Conservation (phyloP, 1,140 invertebrate species). For the Mesaphorura yosii region DNA sequence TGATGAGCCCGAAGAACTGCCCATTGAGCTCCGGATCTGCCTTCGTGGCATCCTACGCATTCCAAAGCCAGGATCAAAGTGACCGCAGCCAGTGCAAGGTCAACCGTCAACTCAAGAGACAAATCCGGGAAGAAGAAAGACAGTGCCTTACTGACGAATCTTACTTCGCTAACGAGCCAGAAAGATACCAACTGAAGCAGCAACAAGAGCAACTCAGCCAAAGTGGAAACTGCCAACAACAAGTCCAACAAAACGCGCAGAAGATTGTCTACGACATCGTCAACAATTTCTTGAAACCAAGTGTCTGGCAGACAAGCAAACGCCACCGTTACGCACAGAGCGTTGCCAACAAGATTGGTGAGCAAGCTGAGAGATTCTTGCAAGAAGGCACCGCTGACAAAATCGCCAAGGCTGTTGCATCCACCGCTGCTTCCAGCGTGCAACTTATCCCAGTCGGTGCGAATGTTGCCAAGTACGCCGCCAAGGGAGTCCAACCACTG, state of each 20-base stretch:
- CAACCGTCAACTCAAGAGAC: constrained; percentile 9
- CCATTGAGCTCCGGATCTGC: constrained; percentile 25
- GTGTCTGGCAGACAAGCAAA: background rate
- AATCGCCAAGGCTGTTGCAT: background rate
- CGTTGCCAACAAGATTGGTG: background rate
- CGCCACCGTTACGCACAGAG: background rate
- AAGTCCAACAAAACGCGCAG: background rate
- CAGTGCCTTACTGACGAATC: background rate
- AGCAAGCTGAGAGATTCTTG: background rate
- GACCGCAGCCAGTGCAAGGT: constrained; percentile 16
- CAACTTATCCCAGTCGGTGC: background rate
- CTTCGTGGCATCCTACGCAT: constrained; percentile 24
- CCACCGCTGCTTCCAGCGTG: background rate
- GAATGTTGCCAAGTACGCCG: background rate
- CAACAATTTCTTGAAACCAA: background rate
- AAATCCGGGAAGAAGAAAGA: constrained; percentile 22
- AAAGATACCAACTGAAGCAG: background rate
- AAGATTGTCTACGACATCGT: constrained; percentile 4
- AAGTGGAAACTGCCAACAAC: background rate
- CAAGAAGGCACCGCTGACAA: background rate
- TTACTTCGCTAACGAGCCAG: background rate
- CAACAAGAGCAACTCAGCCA: background rate
- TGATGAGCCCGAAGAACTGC: constrained; percentile 20
- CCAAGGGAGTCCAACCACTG: background rate
- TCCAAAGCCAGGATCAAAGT: background rate